phyloP scores from a whole-genome alignment of 2,113 vertebrate genomes.

The Cebus imitator region DNA sequence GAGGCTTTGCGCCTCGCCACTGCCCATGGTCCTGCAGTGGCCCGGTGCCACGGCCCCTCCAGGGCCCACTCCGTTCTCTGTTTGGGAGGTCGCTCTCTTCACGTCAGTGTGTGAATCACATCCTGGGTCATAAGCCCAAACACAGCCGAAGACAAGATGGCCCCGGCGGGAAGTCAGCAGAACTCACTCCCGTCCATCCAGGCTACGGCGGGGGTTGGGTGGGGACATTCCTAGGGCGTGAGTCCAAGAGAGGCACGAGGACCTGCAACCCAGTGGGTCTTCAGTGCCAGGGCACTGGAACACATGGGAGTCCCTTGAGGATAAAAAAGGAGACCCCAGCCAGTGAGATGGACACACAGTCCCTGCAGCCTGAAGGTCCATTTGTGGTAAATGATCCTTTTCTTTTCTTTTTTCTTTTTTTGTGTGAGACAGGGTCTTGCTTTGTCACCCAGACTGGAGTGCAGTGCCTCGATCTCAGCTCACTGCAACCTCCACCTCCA shows the following conservation, averaged over 20 bases:
- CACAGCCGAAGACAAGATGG: not conserved
- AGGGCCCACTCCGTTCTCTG: not conserved
- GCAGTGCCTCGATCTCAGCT: rapidly evolving
- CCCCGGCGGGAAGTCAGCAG: too few species aligned
- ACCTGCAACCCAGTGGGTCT: rapidly evolving
- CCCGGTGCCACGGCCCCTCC: too few species aligned
- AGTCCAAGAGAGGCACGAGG: not conserved
- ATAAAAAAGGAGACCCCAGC: not conserved
- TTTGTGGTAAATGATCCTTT: not conserved
- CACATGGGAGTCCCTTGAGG: not conserved
- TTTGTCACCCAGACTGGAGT: too few species aligned
- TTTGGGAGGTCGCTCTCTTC: not conserved
- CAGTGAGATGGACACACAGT: rapidly evolving
- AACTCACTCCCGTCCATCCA: not conserved
- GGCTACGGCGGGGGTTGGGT: too few species aligned
- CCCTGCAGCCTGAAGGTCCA: not conserved
- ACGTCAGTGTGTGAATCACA: rapidly evolving
- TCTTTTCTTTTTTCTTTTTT: too few species aligned
- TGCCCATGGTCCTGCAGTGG: not conserved
- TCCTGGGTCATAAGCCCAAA: not conserved
- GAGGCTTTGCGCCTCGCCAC: rapidly evolving
- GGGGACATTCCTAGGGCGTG: not conserved
- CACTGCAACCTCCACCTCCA: too few species aligned
- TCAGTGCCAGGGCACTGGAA: not conserved
- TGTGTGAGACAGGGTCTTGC: too few species aligned